Conservation (phyloP, 2,113 vertebrate genomes). For the Eulacestoma nigropectus region DNA sequence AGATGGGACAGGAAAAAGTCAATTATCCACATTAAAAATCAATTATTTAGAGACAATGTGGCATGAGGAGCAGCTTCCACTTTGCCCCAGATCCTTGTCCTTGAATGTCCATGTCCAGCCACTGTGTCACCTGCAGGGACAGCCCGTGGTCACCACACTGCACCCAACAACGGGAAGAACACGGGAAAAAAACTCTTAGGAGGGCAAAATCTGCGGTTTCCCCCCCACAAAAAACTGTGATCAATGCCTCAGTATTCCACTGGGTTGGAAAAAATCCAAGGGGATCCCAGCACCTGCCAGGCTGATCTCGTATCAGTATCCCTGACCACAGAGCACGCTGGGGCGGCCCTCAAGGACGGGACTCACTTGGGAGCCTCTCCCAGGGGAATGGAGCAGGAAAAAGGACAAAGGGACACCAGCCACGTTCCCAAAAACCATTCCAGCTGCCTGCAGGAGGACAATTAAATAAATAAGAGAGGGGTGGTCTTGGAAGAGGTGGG, state of each 20-base stretch:
- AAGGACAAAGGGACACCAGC: background rate
- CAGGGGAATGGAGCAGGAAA: background rate
- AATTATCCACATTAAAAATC: background rate
- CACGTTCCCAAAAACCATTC: background rate
- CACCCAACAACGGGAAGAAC: accelerated
- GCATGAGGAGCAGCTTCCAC: constrained; percentile 17
- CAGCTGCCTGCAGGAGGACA: background rate
- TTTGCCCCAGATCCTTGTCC: background rate
- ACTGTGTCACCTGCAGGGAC: background rate
- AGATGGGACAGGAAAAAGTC: background rate
- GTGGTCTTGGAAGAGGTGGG: too few relatives aligned
- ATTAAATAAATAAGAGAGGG: accelerated
- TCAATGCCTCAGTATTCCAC: background rate
- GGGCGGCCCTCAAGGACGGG: background rate
- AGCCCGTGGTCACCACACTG: accelerated
- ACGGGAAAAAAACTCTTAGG: background rate
- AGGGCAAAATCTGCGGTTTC: too few relatives aligned
- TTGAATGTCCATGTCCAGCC: background rate
- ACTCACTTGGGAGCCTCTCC: background rate
- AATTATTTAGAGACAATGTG: background rate
- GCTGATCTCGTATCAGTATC: accelerated
- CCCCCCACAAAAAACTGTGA: background rate
- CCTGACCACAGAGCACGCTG: accelerated
- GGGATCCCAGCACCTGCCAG: accelerated
- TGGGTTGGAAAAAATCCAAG: accelerated